Evolutionary conservation across 2,113 vertebrate genomes (phyloP).

Genomic region (Shinisaurus crocodilurus): DNA sequence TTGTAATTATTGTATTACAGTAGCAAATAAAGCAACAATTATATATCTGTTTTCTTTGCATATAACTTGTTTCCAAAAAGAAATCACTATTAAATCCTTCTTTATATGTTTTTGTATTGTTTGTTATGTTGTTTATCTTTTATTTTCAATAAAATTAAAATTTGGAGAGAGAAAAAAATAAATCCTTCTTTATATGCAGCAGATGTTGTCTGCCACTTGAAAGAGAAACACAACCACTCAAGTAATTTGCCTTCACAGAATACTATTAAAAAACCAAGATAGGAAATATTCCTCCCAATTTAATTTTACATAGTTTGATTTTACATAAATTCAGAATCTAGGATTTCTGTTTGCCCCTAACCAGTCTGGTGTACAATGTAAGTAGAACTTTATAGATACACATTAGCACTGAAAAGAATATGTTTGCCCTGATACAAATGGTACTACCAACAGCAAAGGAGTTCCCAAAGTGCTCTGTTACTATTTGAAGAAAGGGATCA

Average conservation of each 20-base stretch:
- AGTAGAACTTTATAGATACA: background rate
- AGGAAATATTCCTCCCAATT: background rate
- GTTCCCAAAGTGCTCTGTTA: too few relatives aligned
- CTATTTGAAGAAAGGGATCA: too few relatives aligned
- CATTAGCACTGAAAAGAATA: background rate
- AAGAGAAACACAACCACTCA: background rate
- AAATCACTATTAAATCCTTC: background rate
- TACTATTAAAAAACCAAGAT: background rate
- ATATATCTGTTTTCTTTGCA: background rate
- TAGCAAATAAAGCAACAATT: background rate
- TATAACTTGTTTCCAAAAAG: background rate
- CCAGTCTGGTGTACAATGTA: background rate
- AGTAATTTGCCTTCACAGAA: background rate
- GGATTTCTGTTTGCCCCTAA: background rate
- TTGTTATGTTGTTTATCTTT: too few relatives aligned
- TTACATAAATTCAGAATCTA: background rate
- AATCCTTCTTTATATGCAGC: background rate
- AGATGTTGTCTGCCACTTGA: background rate
- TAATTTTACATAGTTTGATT: background rate
- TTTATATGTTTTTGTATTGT: too few relatives aligned
- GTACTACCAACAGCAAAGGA: too few relatives aligned
- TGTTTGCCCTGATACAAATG: too few relatives aligned
- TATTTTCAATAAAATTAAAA: too few relatives aligned
- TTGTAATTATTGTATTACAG: background rate
- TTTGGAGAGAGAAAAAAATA: background rate